Base-by-base conservation (phyloP, 1,140 invertebrate genomes). In the Sitobion miscanthi region DNA sequence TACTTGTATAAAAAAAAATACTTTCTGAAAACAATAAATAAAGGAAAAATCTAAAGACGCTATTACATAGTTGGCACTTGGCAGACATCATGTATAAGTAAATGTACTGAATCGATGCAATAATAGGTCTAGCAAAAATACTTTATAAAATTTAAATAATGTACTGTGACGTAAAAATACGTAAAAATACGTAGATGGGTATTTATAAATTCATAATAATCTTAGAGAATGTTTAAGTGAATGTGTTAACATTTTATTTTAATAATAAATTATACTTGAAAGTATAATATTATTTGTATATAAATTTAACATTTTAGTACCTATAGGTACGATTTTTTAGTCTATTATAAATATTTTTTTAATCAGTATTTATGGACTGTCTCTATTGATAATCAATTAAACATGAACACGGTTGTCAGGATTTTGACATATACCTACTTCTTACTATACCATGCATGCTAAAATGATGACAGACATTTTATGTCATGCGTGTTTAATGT, bases 81-180 rank as follows among this genome's bases (percentile, higher is more conserved):
- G 11, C 23, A 47, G 25, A 30, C 23, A 49, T 87, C 23, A 7
- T 45, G 11, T 87, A n/a, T 47, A 47, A 25, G 83, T 87, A 87
- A 87, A 83, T 87, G 42, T 47, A 87, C 85, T 87, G 85, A 87
- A 87, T 87, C 85, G 85, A 87, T 49, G 42, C 25, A 87, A 87
- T 47, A 45, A 45, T 47, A 47, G 30, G 45, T 87, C 85, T 87
- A 87, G 85, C 45, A 20, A 47, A 87, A 87, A n/a, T 45, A 47
- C 85, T 30, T 47, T 47, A 49, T 42, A 87, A 87, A 87, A 30
- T 49, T 30, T 87, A 47, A 45, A 87, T 87, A 47, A 85, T 85
- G 83, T 49, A 87, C 25, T 47, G 85, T 47, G 5, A 87, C 25
- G 45, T 87, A 49, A 87, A 87, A 87, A 83, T 42, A 87, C 25